Base-by-base conservation (phyloP, 2,797 vertebrate species). In the Sphaeramia orbicularis region DNA sequence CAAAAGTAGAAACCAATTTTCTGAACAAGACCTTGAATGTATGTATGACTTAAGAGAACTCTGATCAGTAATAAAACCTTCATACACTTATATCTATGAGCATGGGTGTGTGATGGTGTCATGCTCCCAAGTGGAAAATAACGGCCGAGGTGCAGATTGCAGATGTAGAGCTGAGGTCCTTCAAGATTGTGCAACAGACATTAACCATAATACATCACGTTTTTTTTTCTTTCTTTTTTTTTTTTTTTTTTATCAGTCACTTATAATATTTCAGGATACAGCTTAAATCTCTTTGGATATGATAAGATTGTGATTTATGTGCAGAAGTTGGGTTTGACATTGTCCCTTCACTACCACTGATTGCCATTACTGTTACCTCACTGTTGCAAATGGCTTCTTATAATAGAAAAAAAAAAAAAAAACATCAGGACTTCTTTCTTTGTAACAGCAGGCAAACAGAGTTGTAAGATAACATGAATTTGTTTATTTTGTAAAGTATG, bases 131-230 rank as follows among this genome's bases (percentile, higher is more conserved):
- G 43, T 50, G 66, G 37, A 66, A 76, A 75, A 82, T 70, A 83
- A 73, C 59, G 38, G 27, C 37, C 43, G 30, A 63, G 16, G 53
- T 7, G 32, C 59, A 65, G 63, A 72, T 72, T 7, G 32, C 59
- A 65, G 63, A 72, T 72, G 50, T 59, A 56, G 56, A 64, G 61
- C 9, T 38, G 30, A 61, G 60, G 30, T 56, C 74, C 67, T 57
- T 67, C 60, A 43, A 69, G 27, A 57, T 71, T 84, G 44, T 65
- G 43, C 55, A 85, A 68, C 78, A 85, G 74, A 85, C 86, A 82
- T 84, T 76, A 61, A 13, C 49, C 38, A 67, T 57, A 55, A 75
- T 67, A 70, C 41, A 54, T 71, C 57, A 80, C 57, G 65, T 45
- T 76, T 65, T 65, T 21, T 21, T 21, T n/a, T n/a, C n/a, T n/a